Evolutionary conservation across 2,888 invertebrate species (phyloP).

Genomic region (Noctuana brunneofusca): DNA sequence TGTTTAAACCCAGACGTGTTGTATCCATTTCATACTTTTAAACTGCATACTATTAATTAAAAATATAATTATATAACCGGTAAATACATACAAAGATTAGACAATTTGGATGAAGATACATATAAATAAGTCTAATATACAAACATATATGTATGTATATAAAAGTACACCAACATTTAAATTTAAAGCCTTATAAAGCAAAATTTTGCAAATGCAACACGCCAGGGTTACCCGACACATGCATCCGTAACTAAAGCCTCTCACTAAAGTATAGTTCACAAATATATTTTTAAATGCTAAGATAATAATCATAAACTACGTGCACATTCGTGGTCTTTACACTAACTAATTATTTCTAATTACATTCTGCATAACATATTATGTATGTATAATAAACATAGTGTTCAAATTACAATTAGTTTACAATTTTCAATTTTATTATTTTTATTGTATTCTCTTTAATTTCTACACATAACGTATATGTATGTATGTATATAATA

Average conservation of each 20-base stretch:
- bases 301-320: slow-evolving; percentile 48
- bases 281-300: slow-evolving; percentile 65
- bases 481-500: slow-evolving; percentile 39
- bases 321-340: slow-evolving; percentile 58
- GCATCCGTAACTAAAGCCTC: slow-evolving; percentile 61
- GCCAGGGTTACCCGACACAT: slow-evolving; percentile 39
- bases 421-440: slow-evolving; percentile 48
- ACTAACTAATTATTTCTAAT: slow-evolving; percentile 51
- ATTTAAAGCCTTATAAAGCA: slow-evolving; percentile 40
- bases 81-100: too few species aligned
- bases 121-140: too few species aligned
- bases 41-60: too few species aligned
- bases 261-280: slow-evolving; percentile 56
- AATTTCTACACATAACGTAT: slow-evolving; percentile 42
- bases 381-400: slow-evolving; percentile 41
- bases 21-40: not conserved
- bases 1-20: slow-evolving; percentile 21
- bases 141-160: not conserved
- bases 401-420: slow-evolving; percentile 52
- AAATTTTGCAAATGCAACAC: slow-evolving; percentile 38
- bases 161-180: not conserved
- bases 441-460: slow-evolving; percentile 27
- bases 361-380: slow-evolving; percentile 38
- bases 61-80: too few species aligned
- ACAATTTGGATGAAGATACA: too few species aligned